Base-by-base conservation (phyloP, 2,113 vertebrate species). In the Calyptomena viridis region DNA sequence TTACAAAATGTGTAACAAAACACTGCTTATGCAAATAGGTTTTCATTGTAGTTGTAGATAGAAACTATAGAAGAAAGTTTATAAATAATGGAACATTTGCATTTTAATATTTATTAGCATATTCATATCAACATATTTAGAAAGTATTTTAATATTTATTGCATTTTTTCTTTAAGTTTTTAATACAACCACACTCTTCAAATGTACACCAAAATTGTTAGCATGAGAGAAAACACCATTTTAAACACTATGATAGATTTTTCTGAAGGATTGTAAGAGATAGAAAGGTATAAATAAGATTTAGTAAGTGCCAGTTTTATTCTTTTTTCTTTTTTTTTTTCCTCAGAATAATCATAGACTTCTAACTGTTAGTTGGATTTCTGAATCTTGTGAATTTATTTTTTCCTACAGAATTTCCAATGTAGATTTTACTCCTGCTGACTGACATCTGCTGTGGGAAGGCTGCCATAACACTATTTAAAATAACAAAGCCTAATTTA, bases 401-500 rank as follows among this genome's bases (percentile, higher is more conserved):
- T 50, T 33, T 50, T 15, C 2, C 4, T 74, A 74, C 13, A 63
- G 27, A 68, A 44, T 85, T 90, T 74, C 17, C 31, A 62, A 17
- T 50, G 23, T 56, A 89, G 39, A 63, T 81, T 87, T 93, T 92
- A 33, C 33, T 92, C 66, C 67, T 68, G 33, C 67, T 93, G 76
- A 91, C 60, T 87, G 59, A 62, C 72, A 77, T 87, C 68, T 95
- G 47, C 16, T 87, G 73, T 91, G 69, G 35, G 55, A 93, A 94
- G 19, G 14, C 28, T 91, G 33, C 71, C 77, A 72, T 82, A 84
- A 33, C 5, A 25, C 7, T 76, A 28, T 88, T 92, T 90, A 50
- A 93, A 94, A 67, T 67, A 89, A 50, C 16, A 77, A 64, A 84
- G 8, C 7, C 24, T 67, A 87, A 81, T 84, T 81, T 52, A 71